Evolutionary conservation across 2,113 vertebrate species (phyloP).

Genomic region (Todiramphus chloris): DNA sequence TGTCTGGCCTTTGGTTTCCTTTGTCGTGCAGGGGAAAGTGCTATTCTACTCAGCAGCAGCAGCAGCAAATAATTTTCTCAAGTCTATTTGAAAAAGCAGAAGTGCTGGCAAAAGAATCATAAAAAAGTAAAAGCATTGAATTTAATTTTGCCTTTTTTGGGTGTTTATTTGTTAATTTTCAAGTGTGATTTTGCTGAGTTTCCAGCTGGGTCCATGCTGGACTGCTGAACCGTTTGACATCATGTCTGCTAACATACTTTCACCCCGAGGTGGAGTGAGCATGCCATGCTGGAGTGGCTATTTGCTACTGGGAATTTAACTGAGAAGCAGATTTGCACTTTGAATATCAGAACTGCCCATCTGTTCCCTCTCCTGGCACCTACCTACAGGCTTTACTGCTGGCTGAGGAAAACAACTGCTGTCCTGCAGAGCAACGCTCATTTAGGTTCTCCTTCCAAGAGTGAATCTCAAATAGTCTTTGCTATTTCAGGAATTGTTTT

Average conservation of each 20-base stretch:
- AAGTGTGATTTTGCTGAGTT: background rate
- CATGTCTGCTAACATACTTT: background rate
- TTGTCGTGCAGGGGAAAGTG: background rate
- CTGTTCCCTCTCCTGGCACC: conserved; percentile 18
- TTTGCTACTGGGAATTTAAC: conserved; percentile 41
- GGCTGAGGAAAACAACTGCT: background rate
- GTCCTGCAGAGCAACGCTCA: background rate
- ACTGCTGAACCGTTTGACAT: conserved; percentile 32
- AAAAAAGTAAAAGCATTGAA: background rate
- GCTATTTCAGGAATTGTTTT: background rate
- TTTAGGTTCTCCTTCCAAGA: background rate
- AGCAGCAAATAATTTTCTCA: background rate
- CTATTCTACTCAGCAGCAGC: background rate
- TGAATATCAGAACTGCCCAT: conserved; percentile 25
- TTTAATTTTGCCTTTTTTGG: background rate
- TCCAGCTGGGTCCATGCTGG: background rate
- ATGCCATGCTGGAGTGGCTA: background rate
- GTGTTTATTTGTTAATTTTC: background rate
- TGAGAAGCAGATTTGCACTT: conserved; percentile 23
- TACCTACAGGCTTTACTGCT: background rate
- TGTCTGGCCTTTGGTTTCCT: background rate
- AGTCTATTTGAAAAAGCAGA: background rate
- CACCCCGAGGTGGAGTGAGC: background rate
- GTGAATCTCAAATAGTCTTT: background rate
- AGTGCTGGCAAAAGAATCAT: background rate